Evolutionary conservation across 2,797 vertebrate species (phyloP), one percentile per base, ranked within the genome.

Genomic region (Sciurus carolinensis): DNA sequence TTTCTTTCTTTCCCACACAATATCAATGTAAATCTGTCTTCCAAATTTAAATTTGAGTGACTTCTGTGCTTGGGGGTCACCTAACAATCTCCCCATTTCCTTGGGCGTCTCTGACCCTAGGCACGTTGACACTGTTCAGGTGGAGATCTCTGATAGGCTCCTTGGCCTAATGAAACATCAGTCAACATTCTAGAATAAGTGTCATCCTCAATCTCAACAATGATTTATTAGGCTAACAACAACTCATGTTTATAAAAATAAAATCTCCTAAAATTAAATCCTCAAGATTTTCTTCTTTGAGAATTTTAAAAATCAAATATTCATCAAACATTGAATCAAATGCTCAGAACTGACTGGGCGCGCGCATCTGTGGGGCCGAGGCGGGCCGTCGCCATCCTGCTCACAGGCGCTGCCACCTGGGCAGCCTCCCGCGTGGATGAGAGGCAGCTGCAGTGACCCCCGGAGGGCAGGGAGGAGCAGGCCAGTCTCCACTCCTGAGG

Each of bases 221-320:
- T 95, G 97, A 97, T 97, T 97, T 90, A 94, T 36, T 87, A 85
- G 20, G 47, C 33, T 54, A 96, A 90, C 42, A 57, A 15, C 50
- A 57, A 36, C 91, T 57, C 57, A 47, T 62, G 54, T 94, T 98
- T 98, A 97, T 87, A 96, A 93, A 96, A 95, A 96, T 69, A 97
- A 92, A 92, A 89, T 77, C 91, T 2, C 73, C 67, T 95, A 93
- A 86, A 36, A 30, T 71, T 87, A 71, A 91, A 71, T 22, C 72
- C 81, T 66, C 50, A 94, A 91, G 79, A 69, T 57, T 90, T 89
- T 92, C 66, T 59, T 84, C 10, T 54, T 92, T 94, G 69, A 77
- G 20, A 50, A 94, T 92, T 84, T 91, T 85, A 90, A n/a, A 97
- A 93, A 92, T 26, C 73, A 47, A 84, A 71, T 30, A 54, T 75